Conservation (phyloP, 2,797 vertebrate genomes). For the Hirundo rustica region DNA sequence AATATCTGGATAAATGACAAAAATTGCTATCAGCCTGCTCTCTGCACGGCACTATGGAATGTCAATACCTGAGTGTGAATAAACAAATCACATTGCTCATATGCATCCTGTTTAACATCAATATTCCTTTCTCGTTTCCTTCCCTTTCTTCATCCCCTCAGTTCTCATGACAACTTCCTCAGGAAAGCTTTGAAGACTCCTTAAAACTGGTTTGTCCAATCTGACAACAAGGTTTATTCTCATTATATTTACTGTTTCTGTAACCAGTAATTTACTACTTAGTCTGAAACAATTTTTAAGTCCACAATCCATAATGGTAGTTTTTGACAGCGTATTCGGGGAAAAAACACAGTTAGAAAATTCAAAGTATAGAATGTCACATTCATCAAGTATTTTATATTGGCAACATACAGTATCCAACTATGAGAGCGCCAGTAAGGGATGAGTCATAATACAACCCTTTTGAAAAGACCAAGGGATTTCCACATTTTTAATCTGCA, state of each 20-base stretch:
- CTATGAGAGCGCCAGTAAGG: neutral
- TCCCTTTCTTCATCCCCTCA: neutral
- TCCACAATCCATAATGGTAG: neutral
- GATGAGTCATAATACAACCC: neutral
- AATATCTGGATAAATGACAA: neutral
- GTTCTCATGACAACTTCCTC: neutral
- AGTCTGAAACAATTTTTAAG: neutral
- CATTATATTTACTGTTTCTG: neutral
- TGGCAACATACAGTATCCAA: neutral
- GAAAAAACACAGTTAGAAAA: neutral
- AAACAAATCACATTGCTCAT: neutral
- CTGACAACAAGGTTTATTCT: neutral
- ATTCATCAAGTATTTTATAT: neutral
- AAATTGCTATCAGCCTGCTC: neutral
- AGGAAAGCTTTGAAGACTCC: neutral
- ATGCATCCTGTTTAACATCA: neutral
- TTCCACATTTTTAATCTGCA: neutral
- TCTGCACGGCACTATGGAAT: neutral
- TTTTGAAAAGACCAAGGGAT: neutral
- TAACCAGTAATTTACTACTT: neutral
- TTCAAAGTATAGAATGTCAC: neutral
- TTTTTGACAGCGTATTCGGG: neutral
- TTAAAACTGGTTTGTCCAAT: constrained; percentile 1
- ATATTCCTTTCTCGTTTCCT: neutral
- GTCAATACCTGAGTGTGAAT: neutral